Conservation (phyloP, 2,888 invertebrate genomes). For the Drosophila picticornis region DNA sequence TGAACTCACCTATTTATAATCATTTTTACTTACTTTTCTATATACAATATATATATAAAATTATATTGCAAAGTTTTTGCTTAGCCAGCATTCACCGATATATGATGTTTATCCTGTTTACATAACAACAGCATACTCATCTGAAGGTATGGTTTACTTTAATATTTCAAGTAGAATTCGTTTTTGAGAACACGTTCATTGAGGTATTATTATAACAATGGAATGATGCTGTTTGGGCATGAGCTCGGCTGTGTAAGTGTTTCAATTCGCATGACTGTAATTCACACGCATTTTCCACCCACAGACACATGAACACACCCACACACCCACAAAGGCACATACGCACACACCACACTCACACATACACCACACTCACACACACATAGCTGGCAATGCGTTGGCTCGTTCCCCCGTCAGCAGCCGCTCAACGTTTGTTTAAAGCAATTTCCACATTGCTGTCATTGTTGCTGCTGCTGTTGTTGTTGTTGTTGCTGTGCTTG, state of each 20-base stretch:
- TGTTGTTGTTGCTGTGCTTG: conserved; percentile 21
- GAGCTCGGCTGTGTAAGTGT: conserved; percentile 66
- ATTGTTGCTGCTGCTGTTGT: conserved; percentile 35
- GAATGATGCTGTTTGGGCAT: conserved; percentile 31
- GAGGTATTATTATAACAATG: conserved; percentile 17
- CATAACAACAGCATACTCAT: not conserved
- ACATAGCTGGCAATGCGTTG: not conserved
- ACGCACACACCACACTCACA: not conserved
- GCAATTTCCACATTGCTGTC: conserved; percentile 75
- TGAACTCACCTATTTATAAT: not conserved
- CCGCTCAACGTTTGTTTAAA: conserved; percentile 67
- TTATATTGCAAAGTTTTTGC: not conserved
- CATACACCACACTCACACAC: not conserved
- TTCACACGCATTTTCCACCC: conserved; percentile 66
- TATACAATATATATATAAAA: not conserved
- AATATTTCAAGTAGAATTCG: not conserved
- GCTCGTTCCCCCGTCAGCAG: conserved; percentile 20
- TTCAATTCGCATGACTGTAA: conserved; percentile 76
- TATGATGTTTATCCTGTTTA: no score
- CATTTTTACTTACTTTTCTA: not conserved
- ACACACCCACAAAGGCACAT: not conserved
- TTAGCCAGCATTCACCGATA: not conserved
- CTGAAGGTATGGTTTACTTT: accelerated
- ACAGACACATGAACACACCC: not conserved
- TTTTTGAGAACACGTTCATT: conserved; percentile 16